Conservation (phyloP, 2,888 invertebrate genomes). For the Panzeria rudis region DNA sequence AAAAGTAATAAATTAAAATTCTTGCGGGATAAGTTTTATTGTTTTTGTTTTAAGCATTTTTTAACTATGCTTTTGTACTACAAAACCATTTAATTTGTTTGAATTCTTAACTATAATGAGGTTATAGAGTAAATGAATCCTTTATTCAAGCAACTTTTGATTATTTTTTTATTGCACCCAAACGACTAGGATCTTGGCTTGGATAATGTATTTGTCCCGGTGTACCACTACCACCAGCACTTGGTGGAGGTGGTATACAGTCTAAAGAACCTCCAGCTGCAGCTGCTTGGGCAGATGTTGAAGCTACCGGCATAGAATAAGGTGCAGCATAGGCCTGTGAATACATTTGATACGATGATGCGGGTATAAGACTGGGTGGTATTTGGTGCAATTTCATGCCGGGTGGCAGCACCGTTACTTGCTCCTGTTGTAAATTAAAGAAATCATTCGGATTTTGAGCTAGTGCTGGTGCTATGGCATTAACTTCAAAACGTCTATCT, state of each 20-base stretch:
- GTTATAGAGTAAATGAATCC: conserved; percentile 13
- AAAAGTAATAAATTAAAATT: not conserved
- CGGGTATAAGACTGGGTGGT: conserved; percentile 82
- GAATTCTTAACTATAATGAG: conserved; percentile 18
- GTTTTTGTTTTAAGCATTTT: not conserved
- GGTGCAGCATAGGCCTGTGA: conserved; percentile 83
- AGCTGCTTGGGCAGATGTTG: conserved; percentile 81
- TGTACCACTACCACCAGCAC: conserved; percentile 85
- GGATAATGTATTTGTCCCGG: conserved; percentile 93
- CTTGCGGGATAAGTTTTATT: conserved; percentile 10
- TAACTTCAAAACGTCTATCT: conserved; percentile 87
- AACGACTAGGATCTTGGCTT: conserved; percentile 97
- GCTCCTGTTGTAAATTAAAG: conserved; percentile 85
- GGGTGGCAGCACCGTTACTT: conserved; percentile 82
- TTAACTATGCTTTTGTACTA: conserved; percentile 2
- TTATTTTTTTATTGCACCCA: conserved; percentile 87
- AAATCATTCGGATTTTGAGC: conserved; percentile 86
- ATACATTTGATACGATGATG: conserved; percentile 82
- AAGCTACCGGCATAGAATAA: conserved; percentile 79
- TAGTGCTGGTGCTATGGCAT: conserved; percentile 89
- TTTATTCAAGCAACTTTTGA: not conserved
- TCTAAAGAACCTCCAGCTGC: conserved; percentile 73
- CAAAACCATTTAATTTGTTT: conserved; percentile 23
- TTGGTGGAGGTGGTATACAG: conserved; percentile 82
- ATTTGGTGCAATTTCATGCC: conserved; percentile 84